Conservation (phyloP, 2,888 invertebrate species). For the Orthosia cruda region DNA sequence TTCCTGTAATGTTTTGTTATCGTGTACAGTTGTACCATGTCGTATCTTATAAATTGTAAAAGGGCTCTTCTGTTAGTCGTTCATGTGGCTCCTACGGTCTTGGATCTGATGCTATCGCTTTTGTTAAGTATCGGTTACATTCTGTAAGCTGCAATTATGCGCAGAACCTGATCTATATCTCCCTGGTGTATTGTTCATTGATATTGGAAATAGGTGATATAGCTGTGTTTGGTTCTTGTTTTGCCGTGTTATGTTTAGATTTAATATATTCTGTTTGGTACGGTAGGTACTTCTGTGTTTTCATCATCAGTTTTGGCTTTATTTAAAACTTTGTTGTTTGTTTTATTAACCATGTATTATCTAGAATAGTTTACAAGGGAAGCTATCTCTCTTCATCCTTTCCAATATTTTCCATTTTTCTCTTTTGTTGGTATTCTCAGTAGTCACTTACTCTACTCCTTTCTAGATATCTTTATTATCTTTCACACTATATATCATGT, state of each 20-base stretch:
- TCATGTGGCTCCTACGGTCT: conserved; percentile 26
- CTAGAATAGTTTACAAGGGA: neutral
- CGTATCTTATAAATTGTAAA: conserved; percentile 35
- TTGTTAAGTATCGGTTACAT: conserved; percentile 46
- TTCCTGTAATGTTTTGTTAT: neutral
- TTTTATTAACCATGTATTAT: neutral
- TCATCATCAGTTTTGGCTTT: neutral
- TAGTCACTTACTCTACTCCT: too few species aligned
- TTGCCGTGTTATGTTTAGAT: neutral
- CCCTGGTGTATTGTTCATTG: conserved; percentile 42
- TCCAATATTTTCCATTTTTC: too few species aligned
- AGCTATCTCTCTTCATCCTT: neutral
- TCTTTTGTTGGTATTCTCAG: too few species aligned
- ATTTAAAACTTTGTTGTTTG: neutral
- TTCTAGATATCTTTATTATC: too few species aligned
- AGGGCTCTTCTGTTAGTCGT: conserved; percentile 20
- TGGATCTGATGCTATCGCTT: conserved; percentile 48
- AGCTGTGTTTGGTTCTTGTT: neutral
- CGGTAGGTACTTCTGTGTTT: neutral
- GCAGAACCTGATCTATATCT: conserved; percentile 42
- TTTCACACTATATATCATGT: neutral
- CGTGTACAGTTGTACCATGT: neutral
- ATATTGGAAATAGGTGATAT: conserved; percentile 26
- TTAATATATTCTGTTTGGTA: neutral
- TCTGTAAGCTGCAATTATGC: conserved; percentile 41